Base-by-base conservation (phyloP, 1,140 invertebrate species). In the Melanaphis sacchari region DNA sequence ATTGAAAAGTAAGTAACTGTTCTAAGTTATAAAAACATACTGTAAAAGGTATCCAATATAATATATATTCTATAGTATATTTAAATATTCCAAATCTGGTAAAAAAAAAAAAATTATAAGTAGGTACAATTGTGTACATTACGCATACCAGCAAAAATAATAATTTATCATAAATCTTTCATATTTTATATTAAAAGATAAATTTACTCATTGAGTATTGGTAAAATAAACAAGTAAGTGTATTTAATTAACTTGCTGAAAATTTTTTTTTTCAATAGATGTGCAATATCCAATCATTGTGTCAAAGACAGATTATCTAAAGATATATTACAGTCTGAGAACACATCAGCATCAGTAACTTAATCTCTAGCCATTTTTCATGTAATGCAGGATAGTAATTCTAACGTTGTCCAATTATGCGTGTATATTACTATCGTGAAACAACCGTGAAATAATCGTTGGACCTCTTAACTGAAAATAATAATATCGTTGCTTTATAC, bases 221-320 rank as follows among this genome's bases (percentile, higher is more conserved):
- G 41, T n/a, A 46, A 59, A 90, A 66, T 66, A 26, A 66, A 59
- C 66, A 90, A 90, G 6, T 66, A 41, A n/a, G 24, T 43, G n/a
- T 18, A 41, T 66, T 66, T 41, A 59, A 66, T 66, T 66, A 90
- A 66, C 24, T 90, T 4, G 0, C 26, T 15, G 11, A 22, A 41
- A 40, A n/a, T n/a, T 41, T n/a, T 66, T n/a, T 18, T 66, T 40
- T 59, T 8, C 24, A 54, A 38, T 54, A 26, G 46, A 88, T 43
- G 9, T 49, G 49, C 2, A 52, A 24, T 52, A n/a, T 38, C 41
- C 15, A 66, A 90, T 41, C 24, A 11, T 41, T 26, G 38, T n/a
- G 89, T 90, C 89, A 90, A 90, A 90, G 52, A 41, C 26, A 90
- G 89, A 90, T 90, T 90, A 90, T 40, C 38, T 0, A 22, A 90